Percentiles rank a stretch among this genome's conserved stretches.
These are phyloP conservation scores for Rhopalosiphum maidis DNA, from an alignment of 1,140 invertebrate genomes.

Conservation along the genomic window DNA sequence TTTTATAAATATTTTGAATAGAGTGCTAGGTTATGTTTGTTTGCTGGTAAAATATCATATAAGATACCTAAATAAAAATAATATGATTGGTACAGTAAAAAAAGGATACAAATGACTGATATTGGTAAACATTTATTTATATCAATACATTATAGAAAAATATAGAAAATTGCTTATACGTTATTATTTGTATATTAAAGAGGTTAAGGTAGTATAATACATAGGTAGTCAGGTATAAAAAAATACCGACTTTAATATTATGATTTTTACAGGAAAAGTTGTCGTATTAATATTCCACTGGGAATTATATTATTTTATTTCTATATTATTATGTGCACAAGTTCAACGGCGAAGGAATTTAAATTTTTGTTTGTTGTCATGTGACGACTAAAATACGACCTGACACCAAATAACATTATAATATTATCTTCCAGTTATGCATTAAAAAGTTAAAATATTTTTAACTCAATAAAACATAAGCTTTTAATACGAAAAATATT, in stretches of 20 bases:
- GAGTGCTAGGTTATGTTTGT: too few species aligned
- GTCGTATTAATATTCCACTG: neutral
- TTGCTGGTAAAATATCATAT: too few species aligned
- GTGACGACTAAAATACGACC: neutral
- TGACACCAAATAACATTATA: neutral
- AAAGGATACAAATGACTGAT: too few species aligned
- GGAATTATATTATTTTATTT: neutral
- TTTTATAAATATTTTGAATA: too few species aligned
- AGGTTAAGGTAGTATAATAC: neutral
- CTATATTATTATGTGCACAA: neutral
- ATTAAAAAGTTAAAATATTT: neutral
- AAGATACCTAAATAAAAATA: too few species aligned
- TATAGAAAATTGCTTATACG: neutral
- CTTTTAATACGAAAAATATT: neutral
- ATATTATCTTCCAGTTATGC: neutral
- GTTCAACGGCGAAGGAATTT: neutral
- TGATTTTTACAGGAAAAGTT: neutral
- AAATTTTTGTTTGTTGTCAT: neutral
- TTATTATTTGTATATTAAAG: neutral
- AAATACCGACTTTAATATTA: neutral
- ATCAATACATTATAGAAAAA: too few species aligned
- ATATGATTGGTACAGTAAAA: too few species aligned
- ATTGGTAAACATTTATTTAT: too few species aligned
- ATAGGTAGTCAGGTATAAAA: neutral
- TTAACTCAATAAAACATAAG: neutral